Conservation (phyloP, 2,888 invertebrate species). For the Trissolcus brochymenae region DNA sequence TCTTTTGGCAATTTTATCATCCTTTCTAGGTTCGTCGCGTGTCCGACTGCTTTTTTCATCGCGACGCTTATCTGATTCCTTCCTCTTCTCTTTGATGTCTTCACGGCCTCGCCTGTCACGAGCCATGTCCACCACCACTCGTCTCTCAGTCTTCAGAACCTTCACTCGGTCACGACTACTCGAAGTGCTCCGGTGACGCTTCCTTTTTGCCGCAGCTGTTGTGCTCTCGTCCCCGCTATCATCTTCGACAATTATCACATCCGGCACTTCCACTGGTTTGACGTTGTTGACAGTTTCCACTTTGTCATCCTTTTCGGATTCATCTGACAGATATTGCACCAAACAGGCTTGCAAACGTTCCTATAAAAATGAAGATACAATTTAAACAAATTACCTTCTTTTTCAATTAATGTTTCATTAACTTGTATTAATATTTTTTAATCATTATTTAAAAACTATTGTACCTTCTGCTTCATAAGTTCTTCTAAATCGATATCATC, state of each 20-base stretch:
- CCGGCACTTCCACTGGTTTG: conserved; percentile 77
- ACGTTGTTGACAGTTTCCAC: conserved; percentile 71
- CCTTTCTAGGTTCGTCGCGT: conserved; percentile 73
- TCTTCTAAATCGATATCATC: conserved; percentile 93
- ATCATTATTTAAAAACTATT: not conserved
- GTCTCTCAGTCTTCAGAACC: conserved; percentile 68
- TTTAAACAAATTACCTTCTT: not conserved
- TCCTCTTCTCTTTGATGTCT: conserved; percentile 66
- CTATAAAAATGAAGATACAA: conserved; percentile 64
- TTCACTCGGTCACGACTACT: conserved; percentile 70
- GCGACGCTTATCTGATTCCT: conserved; percentile 67
- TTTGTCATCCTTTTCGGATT: conserved; percentile 79
- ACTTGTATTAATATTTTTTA: not conserved
- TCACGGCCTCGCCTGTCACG: conserved; percentile 67
- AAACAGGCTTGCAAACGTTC: conserved; percentile 85
- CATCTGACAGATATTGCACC: conserved; percentile 85
- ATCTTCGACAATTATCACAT: conserved; percentile 82
- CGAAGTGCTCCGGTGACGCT: conserved; percentile 74
- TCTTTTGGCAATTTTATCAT: conserved; percentile 76
- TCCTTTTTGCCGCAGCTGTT: conserved; percentile 70
- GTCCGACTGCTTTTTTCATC: conserved; percentile 67
- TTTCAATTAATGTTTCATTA: not conserved
- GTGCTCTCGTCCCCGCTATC: conserved; percentile 80
- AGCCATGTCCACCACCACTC: conserved; percentile 72
- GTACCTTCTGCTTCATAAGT: conserved; percentile 91